Evolutionary conservation across 2,797 vertebrate genomes (phyloP).

Genomic region (Pachyuromys duprasi): DNA sequence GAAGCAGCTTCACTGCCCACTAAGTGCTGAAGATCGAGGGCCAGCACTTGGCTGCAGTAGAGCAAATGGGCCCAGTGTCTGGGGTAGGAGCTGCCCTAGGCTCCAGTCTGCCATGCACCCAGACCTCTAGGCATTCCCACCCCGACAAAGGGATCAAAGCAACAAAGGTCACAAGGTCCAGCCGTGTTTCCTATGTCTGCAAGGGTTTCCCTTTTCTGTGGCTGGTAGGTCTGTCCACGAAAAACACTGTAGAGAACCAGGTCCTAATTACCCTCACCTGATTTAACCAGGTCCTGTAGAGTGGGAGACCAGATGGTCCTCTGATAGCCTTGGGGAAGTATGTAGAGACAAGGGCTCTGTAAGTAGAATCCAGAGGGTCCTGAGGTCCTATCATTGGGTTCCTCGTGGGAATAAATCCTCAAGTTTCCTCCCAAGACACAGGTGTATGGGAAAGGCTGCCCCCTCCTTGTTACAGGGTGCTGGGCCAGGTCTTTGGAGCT

Average conservation of each 20-base stretch:
- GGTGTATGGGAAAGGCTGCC: rapidly evolving
- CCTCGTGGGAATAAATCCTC: neutral
- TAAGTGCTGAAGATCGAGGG: neutral
- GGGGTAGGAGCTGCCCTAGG: too few relatives aligned
- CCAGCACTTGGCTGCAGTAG: too few relatives aligned
- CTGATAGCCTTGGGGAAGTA: neutral
- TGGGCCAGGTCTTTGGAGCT: rapidly evolving
- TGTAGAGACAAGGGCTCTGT: too few relatives aligned
- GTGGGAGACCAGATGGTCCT: neutral
- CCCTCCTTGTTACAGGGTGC: neutral
- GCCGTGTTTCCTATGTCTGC: rapidly evolving
- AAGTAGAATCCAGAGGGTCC: neutral
- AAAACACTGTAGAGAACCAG: neutral
- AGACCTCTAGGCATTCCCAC: rapidly evolving
- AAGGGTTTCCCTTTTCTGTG: neutral
- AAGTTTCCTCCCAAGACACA: rapidly evolving
- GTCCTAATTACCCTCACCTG: neutral
- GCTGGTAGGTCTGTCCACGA: neutral
- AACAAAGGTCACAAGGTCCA: neutral
- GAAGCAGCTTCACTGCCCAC: rapidly evolving
- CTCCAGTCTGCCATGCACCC: rapidly evolving
- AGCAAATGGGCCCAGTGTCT: too few relatives aligned
- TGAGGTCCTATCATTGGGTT: neutral
- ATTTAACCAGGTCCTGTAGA: too few relatives aligned
- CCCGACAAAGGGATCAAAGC: too few relatives aligned